phyloP scores from a whole-genome alignment of 2,888 invertebrate genomes.

The Apamea epomidion region DNA sequence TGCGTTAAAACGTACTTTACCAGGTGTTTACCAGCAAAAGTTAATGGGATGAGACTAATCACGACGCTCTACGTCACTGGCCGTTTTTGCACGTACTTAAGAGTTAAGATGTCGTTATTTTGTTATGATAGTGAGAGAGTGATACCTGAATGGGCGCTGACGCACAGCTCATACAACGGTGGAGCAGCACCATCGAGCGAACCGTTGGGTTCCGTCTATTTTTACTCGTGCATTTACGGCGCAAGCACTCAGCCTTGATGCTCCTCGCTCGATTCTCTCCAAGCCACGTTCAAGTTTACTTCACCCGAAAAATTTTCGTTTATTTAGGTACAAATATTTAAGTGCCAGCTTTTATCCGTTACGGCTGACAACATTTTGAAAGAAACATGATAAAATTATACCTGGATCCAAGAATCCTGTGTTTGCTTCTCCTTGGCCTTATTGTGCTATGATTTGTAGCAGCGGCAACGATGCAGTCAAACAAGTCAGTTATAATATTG shows the following conservation, averaged over 20 bases:
- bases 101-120: constrained; percentile 45
- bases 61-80: constrained; percentile 35
- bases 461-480: background rate
- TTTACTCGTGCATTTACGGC: constrained; percentile 83
- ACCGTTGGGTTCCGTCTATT: constrained; percentile 80
- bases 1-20: background rate
- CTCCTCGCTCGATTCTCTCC: constrained; percentile 61
- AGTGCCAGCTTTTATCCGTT: constrained; percentile 11
- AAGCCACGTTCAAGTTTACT: constrained; percentile 63
- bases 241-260: constrained; percentile 82
- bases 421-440: constrained; percentile 14
- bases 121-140: constrained; percentile 55
- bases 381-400: background rate
- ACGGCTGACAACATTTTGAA: background rate
- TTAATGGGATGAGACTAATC: constrained; percentile 44
- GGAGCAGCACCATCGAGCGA: constrained; percentile 76
- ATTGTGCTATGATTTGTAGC: constrained; percentile 8
- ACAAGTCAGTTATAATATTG: background rate
- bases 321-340: constrained; percentile 19
- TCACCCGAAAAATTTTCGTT: constrained; percentile 25
- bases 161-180: constrained; percentile 65
- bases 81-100: constrained; percentile 20
- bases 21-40: constrained; percentile 36
- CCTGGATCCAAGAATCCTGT: background rate
- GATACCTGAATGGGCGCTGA: constrained; percentile 73